Conservation (phyloP, 2,888 invertebrate genomes). For the Andrena trimmerana region DNA sequence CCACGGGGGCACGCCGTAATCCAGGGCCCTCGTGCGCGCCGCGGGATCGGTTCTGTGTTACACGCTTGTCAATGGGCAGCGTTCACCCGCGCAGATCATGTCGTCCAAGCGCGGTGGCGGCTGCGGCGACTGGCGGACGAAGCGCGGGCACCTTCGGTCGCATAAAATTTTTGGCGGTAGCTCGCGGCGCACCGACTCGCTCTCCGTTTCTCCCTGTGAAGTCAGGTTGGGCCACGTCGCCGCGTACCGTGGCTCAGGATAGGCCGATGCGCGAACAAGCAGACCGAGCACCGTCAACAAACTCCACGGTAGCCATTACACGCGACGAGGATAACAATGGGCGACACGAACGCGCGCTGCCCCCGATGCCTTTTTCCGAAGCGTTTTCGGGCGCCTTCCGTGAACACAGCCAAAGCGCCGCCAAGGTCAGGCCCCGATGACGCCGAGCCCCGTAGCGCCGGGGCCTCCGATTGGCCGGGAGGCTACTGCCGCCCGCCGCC, state of each 20-base stretch:
- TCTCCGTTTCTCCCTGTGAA: slow-evolving; percentile 17
- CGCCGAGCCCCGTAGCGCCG: slow-evolving; percentile 33
- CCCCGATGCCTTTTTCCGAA: slow-evolving; percentile 72
- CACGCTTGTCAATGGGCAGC: slow-evolving; percentile 77
- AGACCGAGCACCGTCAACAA: slow-evolving; percentile 79
- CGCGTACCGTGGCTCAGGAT: slow-evolving; percentile 57
- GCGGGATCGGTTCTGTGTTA: slow-evolving; percentile 53
- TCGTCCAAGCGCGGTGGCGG: slow-evolving; percentile 72
- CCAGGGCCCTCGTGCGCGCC: slow-evolving; percentile 25
- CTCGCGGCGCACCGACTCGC: slow-evolving; percentile 20
- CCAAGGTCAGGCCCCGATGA: slow-evolving; percentile 68
- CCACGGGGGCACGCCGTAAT: slow-evolving; percentile 32
- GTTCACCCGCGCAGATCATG: slow-evolving; percentile 79
- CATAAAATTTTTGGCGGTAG: slow-evolving; percentile 67
- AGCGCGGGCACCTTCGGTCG: slow-evolving; percentile 63
- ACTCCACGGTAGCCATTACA: slow-evolving; percentile 81
- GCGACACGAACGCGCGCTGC: slow-evolving; percentile 78
- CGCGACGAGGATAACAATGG: slow-evolving; percentile 83
- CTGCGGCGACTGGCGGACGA: slow-evolving; percentile 68
- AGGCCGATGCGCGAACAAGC: slow-evolving; percentile 69
- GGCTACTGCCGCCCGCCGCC: slow-evolving; percentile 1
- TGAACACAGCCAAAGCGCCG: slow-evolving; percentile 65
- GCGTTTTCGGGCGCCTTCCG: slow-evolving; percentile 73
- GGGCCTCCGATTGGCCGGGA: slow-evolving; percentile 45
- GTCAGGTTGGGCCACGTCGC: slow-evolving; percentile 56